Base-by-base conservation (phyloP, 2,888 invertebrate species). In the Bursaphelenchus okinawaensis region DNA sequence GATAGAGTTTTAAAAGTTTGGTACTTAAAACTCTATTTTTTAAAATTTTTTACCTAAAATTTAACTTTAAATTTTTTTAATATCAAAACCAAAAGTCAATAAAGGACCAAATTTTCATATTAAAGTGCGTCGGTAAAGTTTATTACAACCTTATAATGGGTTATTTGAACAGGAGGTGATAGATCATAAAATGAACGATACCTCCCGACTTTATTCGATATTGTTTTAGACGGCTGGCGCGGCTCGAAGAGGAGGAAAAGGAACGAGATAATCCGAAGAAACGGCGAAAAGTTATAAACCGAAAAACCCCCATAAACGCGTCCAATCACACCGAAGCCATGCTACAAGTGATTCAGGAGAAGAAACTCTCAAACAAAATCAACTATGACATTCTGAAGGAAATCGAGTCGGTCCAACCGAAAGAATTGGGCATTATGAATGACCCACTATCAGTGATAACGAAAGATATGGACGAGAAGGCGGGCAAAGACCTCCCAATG, bases 351-450 rank as follows among this genome's bases (percentile, higher is more conserved):
- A 85, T 96, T 22, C 91, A 90, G 74, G 95, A 95, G 83, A 93
- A 93, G 85, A 91, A 91, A 82, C 90, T 96, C 72, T 96, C 96
- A 3, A 89, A 88, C 4, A 98, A 98, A 87, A 94, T 98, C 63
- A 95, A 98, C 85, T 98, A 98, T 82, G 95, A 96, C 75, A 94
- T 95, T 50, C 85, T 96, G 29, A 76, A 75, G 19, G 62, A 71
- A 29, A 60, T 71, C 31, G 71, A 75, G 6, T 12, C 40, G 2
- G n/a, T n/a, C 40, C 2, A 12, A 40, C 40, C 40, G n/a, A 40
- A 40, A 4, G n/a, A n/a, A n/a, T n/a, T n/a, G n/a, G n/a, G n/a
- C n/a, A n/a, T n/a, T n/a, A 40, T n/a, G n/a, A n/a, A 40, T 3
- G 40, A 12, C n/a, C 40, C 40, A 40, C n/a, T 40, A n/a, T 40